Base-by-base conservation (phyloP, 2,888 invertebrate genomes). In the Scelioninae gen. 1 region DNA sequence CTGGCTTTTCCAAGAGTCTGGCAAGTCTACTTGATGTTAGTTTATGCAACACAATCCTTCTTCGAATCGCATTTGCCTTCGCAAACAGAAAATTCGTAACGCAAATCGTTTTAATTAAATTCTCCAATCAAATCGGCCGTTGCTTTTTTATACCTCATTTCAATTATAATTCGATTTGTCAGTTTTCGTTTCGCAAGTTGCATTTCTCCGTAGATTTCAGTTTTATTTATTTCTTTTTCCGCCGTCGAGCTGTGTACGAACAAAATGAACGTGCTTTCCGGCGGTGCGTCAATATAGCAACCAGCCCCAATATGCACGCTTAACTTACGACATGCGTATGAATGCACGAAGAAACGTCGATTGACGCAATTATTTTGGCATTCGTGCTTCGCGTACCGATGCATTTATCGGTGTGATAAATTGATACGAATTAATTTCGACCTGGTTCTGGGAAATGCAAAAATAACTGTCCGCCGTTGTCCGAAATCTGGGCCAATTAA, bases 301-400 rank as follows among this genome's bases (percentile, higher is more conserved):
- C 84, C 85, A 87, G 86, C 84, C 85, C 83, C 85, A 85, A 87
- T 88, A 86, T 76, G 74, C 75, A 40, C 40, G 75, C 66, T 79
- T 75, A 71, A 72, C 80, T 80, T 76, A 72, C 79, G 79, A 84
- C 83, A 83, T 86, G 84, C 84, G 84, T 85, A 82, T 85, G 85
- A 85, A 86, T 86, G 86, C 85, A 82, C 81, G 82, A 65, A 82
- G 88, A 88, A 87, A 88, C 88, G 87, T 86, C 86, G 88, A 88
- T 88, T 86, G 84, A 86, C 88, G 79, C 86, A 88, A 88, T 88
- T 84, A 84, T 84, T 84, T 75, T 62, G 76, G 79, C 72, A 31
- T 80, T 82, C 82, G 82, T 84, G 84, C 58, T 62, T 60, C 11
- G 76, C 68, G 47, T 84, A 40, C 76, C 53, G 56, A 82, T 82